Evolutionary conservation across 2,888 invertebrate species (phyloP).

Genomic region (Hydrotaea diabolus): DNA sequence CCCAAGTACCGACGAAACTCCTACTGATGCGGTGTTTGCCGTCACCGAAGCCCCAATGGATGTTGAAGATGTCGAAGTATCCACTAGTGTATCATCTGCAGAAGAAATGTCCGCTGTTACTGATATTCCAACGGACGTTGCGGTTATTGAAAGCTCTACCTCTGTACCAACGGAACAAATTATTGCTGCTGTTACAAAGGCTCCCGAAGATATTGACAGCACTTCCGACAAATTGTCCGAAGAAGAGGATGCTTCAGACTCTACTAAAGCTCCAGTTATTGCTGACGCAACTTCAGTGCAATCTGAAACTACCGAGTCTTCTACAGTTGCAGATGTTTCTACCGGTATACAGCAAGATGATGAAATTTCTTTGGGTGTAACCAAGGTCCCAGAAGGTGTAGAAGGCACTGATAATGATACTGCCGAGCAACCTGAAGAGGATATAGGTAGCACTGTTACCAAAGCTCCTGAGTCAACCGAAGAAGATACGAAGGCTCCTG

Average conservation of each 20-base stretch:
- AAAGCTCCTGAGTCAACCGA: neutral
- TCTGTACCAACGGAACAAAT: neutral
- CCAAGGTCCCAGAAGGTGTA: neutral
- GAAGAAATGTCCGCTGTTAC: neutral
- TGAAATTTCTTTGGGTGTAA: neutral
- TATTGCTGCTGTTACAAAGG: neutral
- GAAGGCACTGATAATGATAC: slow-evolving; percentile 14
- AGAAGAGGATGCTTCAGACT: neutral
- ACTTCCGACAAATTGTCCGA: too few species aligned
- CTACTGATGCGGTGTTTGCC: neutral
- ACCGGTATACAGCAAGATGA: neutral
- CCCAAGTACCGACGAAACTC: neutral
- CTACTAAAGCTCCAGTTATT: neutral
- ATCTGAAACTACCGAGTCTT: neutral
- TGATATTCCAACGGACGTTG: neutral
- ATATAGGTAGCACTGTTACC: neutral
- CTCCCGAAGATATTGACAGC: neutral
- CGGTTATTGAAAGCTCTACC: neutral
- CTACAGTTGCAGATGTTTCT: neutral
- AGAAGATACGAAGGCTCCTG: slow-evolving; percentile 27
- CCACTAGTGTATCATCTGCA: neutral
- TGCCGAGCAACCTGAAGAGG: slow-evolving; percentile 23
- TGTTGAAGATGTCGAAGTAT: neutral
- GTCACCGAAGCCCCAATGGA: slow-evolving; percentile 27
- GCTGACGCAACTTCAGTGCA: neutral